Base-by-base conservation (phyloP, 2,888 invertebrate genomes). In the Cyclophora albipunctata region DNA sequence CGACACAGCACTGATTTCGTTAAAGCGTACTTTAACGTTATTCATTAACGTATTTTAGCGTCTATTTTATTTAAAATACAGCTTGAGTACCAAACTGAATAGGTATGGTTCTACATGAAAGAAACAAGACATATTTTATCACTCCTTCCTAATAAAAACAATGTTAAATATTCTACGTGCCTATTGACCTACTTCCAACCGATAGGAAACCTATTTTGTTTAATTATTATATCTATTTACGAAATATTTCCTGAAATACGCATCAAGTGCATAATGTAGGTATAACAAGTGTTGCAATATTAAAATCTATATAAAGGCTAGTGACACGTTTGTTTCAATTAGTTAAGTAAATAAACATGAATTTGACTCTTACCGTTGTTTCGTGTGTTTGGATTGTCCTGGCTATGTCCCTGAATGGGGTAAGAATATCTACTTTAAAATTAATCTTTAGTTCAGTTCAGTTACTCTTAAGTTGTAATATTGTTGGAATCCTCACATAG, bases 251-350 rank as follows among this genome's bases (percentile, higher is more conserved):
- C 52, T 49, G 50, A 52, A 56, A 54, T 49, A 53, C 50, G 34
- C 7, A 53, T 33, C 48, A 43, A 42, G 47, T 43, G 52, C 52
- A 52, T 48, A 50, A 52, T 52, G 46, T 40, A 47, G 48, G 45
- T 7, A 33, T 2, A 52, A 50, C 51, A 51, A 40, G 56, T 70
- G 64, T 67, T 51, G 67, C 54, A 73, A 73, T 60, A 45, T 45
- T 48, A 40, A 62, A 63, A 55, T 58, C 58, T 62, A 67, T 69
- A 69, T 64, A 69, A 64, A 62, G 53, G 55, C 45, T 41, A 42
- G 40, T 45, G 45, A 20, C 46, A 45, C 4, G 34, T 40, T 45
- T 53, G 40, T 42, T 48, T 20, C 34, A 43, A 34, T 42, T 44
- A 56, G 42, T 44, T 48, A 52, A 56, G 50, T 50, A 49, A 50